Percentiles rank a stretch among this genome's conserved stretches.
phyloP scores from a whole-genome alignment of 1,140 invertebrate species.

The Drosophila dunni region DNA sequence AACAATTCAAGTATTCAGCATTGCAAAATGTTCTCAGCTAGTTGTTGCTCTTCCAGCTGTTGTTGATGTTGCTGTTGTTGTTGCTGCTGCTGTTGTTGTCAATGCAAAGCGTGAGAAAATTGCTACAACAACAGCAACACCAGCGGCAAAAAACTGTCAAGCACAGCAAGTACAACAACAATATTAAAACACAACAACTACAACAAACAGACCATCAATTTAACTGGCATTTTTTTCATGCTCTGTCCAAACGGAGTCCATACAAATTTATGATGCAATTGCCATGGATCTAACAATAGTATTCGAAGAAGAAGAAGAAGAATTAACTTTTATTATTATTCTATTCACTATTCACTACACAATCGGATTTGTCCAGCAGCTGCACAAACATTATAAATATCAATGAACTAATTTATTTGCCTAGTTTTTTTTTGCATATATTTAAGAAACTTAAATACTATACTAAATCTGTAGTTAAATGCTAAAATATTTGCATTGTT shows the following conservation, averaged over 20 bases:
- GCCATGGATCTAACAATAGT: background rate
- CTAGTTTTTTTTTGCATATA: too few relatives aligned
- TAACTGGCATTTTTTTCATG: conserved; percentile 31
- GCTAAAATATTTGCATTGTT: too few relatives aligned
- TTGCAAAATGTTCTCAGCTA: conserved; percentile 54
- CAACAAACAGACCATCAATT: conserved; percentile 27
- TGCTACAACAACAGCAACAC: conserved; percentile 23
- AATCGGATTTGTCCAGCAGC: too few relatives aligned
- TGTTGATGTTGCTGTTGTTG: conserved; percentile 18
- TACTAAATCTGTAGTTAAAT: too few relatives aligned
- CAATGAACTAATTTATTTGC: too few relatives aligned
- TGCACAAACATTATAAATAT: too few relatives aligned
- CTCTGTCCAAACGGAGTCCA: conserved; percentile 21
- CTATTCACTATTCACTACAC: too few relatives aligned
- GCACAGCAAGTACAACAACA: conserved; percentile 10
- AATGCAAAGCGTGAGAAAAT: conserved; percentile 55
- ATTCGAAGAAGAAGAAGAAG: background rate
- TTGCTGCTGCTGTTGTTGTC: conserved; percentile 41
- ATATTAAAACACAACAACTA: background rate
- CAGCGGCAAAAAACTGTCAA: conserved; percentile 25
- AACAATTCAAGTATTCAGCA: conserved; percentile 42
- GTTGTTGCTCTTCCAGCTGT: conserved; percentile 15
- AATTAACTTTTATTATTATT: too few relatives aligned
- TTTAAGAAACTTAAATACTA: too few relatives aligned
- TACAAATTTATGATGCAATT: conserved; percentile 30